Evolutionary conservation across 2,113 vertebrate genomes (phyloP), one percentile per base, ranked within the genome.

Genomic region (Falcunculus frontatus): DNA sequence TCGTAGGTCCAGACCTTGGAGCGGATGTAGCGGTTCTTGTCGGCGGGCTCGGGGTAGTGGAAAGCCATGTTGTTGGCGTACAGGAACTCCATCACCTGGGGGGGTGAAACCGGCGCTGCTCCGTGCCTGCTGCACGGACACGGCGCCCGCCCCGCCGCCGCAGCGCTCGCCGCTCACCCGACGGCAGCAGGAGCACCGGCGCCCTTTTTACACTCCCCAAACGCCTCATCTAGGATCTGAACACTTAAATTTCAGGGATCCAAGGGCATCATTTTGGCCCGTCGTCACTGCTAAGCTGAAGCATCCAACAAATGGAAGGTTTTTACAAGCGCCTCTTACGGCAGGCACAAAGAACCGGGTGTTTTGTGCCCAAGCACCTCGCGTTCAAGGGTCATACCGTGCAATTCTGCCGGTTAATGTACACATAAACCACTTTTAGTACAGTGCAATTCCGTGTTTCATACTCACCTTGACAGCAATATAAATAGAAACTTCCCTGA

Each of bases 31-130:
- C 83, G 56, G 33, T 97, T 96, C 97, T 99, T 99, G 97, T 99
- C 98, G 56, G 97, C 19, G 1, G 99, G 99, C 88, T 99, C 99
- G 9, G 99, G 99, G 96, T 99, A 99, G 52, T 98, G 98, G 97
- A 99, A 99, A 4, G 99, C 99, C 99, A 99, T 99, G 80, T 98
- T 98, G 77, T 99, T 99, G 63, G 98, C 97, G 21, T 99, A 99
- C 35, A 99, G 97, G 81, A 98, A 99, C 90, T 99, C 98, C 97
- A 98, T 96, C 85, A 99, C 98, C 99, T 99, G 63, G 7, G 30
- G 69, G 19, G 1, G 1, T 1, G 17, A 41, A 4, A 18, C 14
- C 55, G 3, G 10, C 41, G 6, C 29, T 1, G 41, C 5, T 13
- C 25, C 4, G 39, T 4, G 39, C 52, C 39, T 8, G 22, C 63